A percentile compares a stretch with the other conserved stretches of the same genome.
phyloP scores from a whole-genome alignment of 2,797 vertebrate genomes.

The Spheniscus humboldti region DNA sequence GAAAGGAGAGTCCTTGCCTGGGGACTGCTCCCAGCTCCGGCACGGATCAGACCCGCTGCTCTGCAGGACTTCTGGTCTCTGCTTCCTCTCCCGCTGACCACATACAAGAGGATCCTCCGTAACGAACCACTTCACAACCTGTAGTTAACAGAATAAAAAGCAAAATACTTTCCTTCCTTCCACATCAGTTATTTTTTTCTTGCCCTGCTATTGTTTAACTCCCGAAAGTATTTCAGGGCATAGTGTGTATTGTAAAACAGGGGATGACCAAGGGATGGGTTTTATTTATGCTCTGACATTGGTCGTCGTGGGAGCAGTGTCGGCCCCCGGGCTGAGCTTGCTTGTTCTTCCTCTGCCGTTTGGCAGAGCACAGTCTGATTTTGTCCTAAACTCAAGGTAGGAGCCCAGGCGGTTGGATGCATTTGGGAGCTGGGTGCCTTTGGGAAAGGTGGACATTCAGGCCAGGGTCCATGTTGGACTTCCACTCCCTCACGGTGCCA shows the following conservation, averaged over 20 bases:
- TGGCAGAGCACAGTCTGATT: not conserved
- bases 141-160: not conserved
- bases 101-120: fast-evolving
- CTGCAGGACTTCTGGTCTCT: not conserved
- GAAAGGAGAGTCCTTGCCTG: not conserved
- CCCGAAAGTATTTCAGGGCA: not conserved
- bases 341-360: not conserved
- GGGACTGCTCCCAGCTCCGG: not conserved
- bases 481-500: not conserved
- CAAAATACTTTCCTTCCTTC: not conserved
- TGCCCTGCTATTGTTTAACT: not conserved
- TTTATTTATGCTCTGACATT: too few species aligned
- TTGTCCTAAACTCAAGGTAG: not conserved
- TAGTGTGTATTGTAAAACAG: fast-evolving
- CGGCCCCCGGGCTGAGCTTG: not conserved
- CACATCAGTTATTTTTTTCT: not conserved
- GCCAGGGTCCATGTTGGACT: not conserved
- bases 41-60: not conserved
- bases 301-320: fast-evolving
- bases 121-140: not conserved
- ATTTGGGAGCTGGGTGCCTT: not conserved
- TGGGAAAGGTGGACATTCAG: not conserved
- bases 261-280: not conserved
- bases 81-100: fast-evolving
- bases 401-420: fast-evolving